These are phyloP conservation scores for Andricus quercusramuli DNA, from an alignment of 2,888 invertebrate species.

Conservation along the genomic window DNA sequence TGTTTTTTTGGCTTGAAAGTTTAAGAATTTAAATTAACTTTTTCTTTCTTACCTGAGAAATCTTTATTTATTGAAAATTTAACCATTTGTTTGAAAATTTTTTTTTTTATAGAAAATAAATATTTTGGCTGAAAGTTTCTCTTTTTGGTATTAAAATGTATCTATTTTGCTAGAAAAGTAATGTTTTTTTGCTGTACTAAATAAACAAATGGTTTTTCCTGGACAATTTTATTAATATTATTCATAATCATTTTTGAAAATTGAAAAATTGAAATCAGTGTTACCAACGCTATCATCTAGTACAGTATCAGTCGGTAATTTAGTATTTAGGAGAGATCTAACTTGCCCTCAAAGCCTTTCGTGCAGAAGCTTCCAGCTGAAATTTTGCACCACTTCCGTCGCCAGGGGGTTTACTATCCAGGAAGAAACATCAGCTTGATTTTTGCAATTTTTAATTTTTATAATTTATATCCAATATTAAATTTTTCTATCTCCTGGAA, in stretches of 20 bases:
- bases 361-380: slow-evolving; percentile 45
- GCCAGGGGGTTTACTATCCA: slow-evolving; percentile 47
- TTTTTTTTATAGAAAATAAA: too few relatives aligned
- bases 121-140: too few relatives aligned
- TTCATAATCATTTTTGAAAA: background rate
- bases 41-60: too few relatives aligned
- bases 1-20: too few relatives aligned
- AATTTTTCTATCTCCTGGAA: background rate
- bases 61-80: too few relatives aligned
- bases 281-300: background rate
- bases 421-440: background rate
- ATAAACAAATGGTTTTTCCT: background rate
- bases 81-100: too few relatives aligned
- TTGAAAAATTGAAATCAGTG: background rate
- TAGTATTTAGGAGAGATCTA: slow-evolving; percentile 71
- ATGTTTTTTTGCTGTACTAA: too few relatives aligned
- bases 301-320: slow-evolving; percentile 67
- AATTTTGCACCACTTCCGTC: slow-evolving; percentile 70
- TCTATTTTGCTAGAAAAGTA: too few relatives aligned
- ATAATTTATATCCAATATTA: background rate
- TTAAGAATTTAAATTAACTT: too few relatives aligned
- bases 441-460: background rate
- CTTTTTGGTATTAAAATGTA: too few relatives aligned
- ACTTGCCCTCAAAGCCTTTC: slow-evolving; percentile 67
- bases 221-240: background rate